Evolutionary conservation across 2,888 invertebrate genomes (phyloP).

Genomic region (Dysmachus trigonus): DNA sequence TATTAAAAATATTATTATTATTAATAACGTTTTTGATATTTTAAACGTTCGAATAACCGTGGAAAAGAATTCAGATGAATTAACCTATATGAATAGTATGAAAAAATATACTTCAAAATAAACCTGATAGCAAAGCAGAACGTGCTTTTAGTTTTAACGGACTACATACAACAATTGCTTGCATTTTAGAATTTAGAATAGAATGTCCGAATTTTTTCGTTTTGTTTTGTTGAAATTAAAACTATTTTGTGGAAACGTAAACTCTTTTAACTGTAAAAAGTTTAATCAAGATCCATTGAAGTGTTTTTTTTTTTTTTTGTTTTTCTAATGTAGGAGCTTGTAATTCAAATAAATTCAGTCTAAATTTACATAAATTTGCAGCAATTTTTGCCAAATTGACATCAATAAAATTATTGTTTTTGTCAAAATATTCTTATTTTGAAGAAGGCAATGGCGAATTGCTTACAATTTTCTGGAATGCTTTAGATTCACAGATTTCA

Average conservation of each 20-base stretch:
- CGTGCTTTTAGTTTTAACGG: no score
- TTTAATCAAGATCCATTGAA: not conserved
- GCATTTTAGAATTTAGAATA: no score
- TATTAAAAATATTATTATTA: not conserved
- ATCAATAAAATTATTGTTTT: constrained; percentile 32
- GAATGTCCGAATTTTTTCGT: no score
- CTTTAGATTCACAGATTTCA: constrained; percentile 5
- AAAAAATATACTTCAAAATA: no score
- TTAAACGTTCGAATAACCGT: not conserved
- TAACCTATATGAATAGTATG: not conserved
- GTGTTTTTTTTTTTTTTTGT: no score
- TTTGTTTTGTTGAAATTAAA: no score
- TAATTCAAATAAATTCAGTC: not conserved
- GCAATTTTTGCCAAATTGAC: constrained; percentile 22
- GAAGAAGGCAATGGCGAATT: no score
- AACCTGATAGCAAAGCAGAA: no score
- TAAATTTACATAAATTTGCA: not conserved
- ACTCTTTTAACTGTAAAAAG: not conserved
- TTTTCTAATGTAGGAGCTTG: not conserved
- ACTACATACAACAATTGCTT: no score
- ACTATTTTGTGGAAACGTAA: no score
- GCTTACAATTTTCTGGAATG: constrained; percentile 25
- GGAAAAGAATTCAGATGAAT: not conserved
- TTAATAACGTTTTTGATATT: constrained; percentile 13
- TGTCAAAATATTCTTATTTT: constrained; percentile 30